Base-by-base conservation (phyloP, 1,140 invertebrate species). In the Ostrea edulis region DNA sequence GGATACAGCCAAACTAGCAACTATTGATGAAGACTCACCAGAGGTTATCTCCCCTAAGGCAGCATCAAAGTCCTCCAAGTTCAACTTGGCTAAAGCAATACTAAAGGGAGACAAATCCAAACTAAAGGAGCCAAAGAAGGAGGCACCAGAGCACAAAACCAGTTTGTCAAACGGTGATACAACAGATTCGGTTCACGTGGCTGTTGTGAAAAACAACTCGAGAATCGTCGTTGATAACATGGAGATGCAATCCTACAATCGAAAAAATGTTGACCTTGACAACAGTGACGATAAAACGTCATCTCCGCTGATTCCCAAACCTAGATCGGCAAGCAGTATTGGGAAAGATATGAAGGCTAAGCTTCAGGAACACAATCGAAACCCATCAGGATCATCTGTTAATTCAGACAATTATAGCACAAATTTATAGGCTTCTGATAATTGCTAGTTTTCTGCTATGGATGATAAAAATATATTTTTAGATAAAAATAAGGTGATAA, bases 371-470 rank as follows among this genome's bases (percentile, higher is more conserved):
- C 89, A 90, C 65, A 88, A 65, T 51, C 89, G 87, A 52, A 90
- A 89, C 82, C 87, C 87, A 8, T 92, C 91, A 44, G 89, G 89
- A 0, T 90, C 89, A 8, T 90, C 90, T 12, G 90, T 90, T 9
- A 92, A 91, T 82, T 90, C 91, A 14, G 92, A 93, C 85, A 91
- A 85, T 68, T 90, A 87, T 85, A 93, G 91, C 77, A 93, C 92
- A 25, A 90, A 92, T 89, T 88, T 93, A 68, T 92, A 83, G 51
- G 29, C 68, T 29, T 29, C 25, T 35, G 12, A 35, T 77, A 14
- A 3, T 2, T 17, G 12, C 29, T 77, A 25, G 29, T 5, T 77
- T 17, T 77, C n/a, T 35, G 11, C 29, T 77, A 29, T 29, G 68
- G 11, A 14, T 77, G 25, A 14, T 29, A 14, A 77, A 25, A 77